Evolutionary conservation across 2,888 invertebrate genomes (phyloP).

Genomic region (Agonopterix subpropinquella): DNA sequence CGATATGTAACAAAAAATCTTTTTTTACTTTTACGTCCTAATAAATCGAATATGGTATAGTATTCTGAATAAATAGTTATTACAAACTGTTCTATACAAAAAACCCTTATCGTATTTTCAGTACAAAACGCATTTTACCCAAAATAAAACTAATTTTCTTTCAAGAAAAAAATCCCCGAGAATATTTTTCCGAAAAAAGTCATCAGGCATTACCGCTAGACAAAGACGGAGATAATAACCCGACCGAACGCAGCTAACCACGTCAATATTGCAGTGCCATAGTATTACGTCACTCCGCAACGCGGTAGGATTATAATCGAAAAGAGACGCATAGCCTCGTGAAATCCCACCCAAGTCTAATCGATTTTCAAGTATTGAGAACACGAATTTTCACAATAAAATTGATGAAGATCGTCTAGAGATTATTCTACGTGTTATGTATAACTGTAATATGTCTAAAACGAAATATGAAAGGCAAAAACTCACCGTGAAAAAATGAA

Average conservation of each 20-base stretch:
- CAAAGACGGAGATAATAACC: conserved; percentile 41
- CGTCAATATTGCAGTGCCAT: conserved; percentile 35
- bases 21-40: too few species aligned
- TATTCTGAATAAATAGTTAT: too few species aligned
- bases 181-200: conserved; percentile 11
- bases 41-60: too few species aligned
- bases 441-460: conserved; percentile 1
- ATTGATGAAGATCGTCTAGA: conserved; percentile 20
- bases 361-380: conserved; percentile 66
- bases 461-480: conserved; percentile 32
- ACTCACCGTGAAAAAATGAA: conserved; percentile 62
- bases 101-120: too few species aligned
- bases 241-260: conserved; percentile 39
- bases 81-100: too few species aligned
- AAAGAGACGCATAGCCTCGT: conserved; percentile 34
- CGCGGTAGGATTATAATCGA: conserved; percentile 49
- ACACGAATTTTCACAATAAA: conserved; percentile 28
- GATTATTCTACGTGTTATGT: conserved; percentile 15
- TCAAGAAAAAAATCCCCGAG: conserved; percentile 28
- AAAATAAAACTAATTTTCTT: conserved; percentile 26
- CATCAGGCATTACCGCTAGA: conserved; percentile 31
- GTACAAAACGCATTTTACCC: neutral
- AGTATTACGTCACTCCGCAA: conserved; percentile 51
- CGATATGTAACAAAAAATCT: too few species aligned
- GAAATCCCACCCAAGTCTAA: conserved; percentile 69